These are phyloP conservation scores for Leptopilina syphax DNA, from an alignment of 2,888 invertebrate species.

Conservation along the genomic window DNA sequence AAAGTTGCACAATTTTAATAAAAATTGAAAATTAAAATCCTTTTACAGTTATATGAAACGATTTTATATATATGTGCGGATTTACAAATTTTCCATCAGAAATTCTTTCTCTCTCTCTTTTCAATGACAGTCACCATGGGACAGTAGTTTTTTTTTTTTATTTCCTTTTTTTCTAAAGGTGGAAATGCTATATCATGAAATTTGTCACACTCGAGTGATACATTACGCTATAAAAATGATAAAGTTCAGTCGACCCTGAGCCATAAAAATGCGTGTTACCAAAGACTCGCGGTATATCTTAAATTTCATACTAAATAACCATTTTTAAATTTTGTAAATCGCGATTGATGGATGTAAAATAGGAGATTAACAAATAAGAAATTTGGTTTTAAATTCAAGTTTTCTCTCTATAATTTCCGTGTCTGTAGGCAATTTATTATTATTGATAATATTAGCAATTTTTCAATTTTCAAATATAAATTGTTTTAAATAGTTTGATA, in stretches of 20 bases:
- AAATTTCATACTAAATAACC: conserved; percentile 20
- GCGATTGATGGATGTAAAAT: background rate
- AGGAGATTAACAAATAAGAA: background rate
- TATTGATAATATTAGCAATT: too few relatives aligned
- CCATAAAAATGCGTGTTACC: conserved; percentile 19
- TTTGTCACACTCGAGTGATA: conserved; percentile 37
- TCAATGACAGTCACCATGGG: background rate
- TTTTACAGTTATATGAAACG: background rate
- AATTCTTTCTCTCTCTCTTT: background rate
- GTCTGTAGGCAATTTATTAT: too few relatives aligned
- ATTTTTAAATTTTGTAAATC: background rate
- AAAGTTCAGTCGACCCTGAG: conserved; percentile 25
- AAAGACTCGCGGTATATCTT: conserved; percentile 1
- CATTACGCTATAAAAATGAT: conserved; percentile 36
- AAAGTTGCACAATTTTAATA: background rate
- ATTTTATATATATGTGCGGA: background rate
- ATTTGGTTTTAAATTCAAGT: background rate
- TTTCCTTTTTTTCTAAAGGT: background rate
- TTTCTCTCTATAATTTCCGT: too few relatives aligned
- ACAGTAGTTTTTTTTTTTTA: background rate
- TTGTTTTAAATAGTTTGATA: too few relatives aligned
- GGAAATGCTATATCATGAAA: conserved; percentile 28
- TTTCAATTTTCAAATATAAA: too few relatives aligned
- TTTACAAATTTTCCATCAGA: conserved; percentile 2
- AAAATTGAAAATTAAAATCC: background rate